These are phyloP conservation scores for Dynastes maya DNA, from an alignment of 2,888 invertebrate species.

Conservation along the genomic window DNA sequence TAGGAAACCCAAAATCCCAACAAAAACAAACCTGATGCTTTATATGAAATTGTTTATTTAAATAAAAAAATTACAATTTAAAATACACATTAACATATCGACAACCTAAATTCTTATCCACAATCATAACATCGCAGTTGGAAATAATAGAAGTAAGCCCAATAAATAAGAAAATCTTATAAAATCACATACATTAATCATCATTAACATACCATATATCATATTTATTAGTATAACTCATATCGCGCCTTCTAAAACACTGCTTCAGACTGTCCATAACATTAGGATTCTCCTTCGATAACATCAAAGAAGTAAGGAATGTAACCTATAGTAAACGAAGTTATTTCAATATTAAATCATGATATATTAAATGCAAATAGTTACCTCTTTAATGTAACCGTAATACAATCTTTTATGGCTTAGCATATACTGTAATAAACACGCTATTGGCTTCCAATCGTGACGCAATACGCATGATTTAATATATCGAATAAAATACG, in stretches of 20 bases:
- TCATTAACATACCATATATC: constrained; percentile 45
- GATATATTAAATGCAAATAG: not conserved
- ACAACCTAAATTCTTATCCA: too few relatives aligned
- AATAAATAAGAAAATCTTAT: too few relatives aligned
- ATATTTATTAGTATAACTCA: constrained; percentile 21
- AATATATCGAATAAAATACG: constrained; percentile 38
- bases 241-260: constrained; percentile 32
- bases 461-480: constrained; percentile 28
- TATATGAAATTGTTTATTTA: not conserved
- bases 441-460: constrained; percentile 34
- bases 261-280: constrained; percentile 29
- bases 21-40: too few relatives aligned
- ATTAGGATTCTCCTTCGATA: constrained; percentile 6
- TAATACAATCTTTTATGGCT: constrained; percentile 21
- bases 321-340: constrained; percentile 23
- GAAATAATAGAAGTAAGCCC: too few relatives aligned
- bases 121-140: too few relatives aligned
- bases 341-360: not conserved
- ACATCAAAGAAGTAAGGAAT: constrained; percentile 33
- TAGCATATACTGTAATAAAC: constrained; percentile 15
- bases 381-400: constrained; percentile 44
- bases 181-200: not conserved
- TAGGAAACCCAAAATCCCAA: too few relatives aligned
- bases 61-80: too few relatives aligned
- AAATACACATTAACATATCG: too few relatives aligned